Evolutionary conservation across 2,797 vertebrate genomes (phyloP).

Genomic region (Rhinichthys osculus): DNA sequence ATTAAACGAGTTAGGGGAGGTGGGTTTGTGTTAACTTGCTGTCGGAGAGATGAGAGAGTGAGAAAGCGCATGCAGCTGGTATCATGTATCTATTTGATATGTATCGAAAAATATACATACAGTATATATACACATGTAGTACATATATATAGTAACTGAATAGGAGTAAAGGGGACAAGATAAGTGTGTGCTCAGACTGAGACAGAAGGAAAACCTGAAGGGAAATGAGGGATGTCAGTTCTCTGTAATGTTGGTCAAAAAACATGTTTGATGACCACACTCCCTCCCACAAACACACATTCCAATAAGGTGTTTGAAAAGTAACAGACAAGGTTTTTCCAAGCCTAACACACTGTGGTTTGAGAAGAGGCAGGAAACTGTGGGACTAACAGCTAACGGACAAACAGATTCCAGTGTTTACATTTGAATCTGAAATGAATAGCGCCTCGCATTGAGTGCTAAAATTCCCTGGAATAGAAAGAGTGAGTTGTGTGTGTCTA

Average conservation of each 20-base stretch:
- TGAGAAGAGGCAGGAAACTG: slow-evolving; percentile 70
- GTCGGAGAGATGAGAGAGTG: too few relatives aligned
- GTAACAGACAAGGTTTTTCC: slow-evolving; percentile 53
- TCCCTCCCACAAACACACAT: slow-evolving; percentile 17
- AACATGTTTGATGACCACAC: neutral
- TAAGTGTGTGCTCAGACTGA: neutral
- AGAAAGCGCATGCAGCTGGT: too few relatives aligned
- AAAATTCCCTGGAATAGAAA: slow-evolving; percentile 52
- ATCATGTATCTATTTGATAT: too few relatives aligned
- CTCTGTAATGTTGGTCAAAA: slow-evolving; percentile 12
- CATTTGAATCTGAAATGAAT: slow-evolving; percentile 78
- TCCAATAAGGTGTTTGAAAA: slow-evolving; percentile 57
- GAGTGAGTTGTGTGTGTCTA: neutral
- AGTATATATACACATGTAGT: too few relatives aligned
- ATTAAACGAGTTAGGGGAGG: too few relatives aligned
- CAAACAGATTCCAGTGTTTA: slow-evolving; percentile 73
- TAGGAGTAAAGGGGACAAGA: too few relatives aligned
- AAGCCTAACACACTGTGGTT: slow-evolving; percentile 47
- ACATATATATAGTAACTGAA: neutral
- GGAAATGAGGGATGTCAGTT: neutral
- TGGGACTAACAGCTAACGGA: slow-evolving; percentile 64
- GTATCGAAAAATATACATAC: too few relatives aligned
- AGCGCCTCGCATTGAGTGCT: slow-evolving; percentile 72
- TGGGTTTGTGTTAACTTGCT: too few relatives aligned
- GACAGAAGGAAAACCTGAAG: neutral